Evolutionary conservation across 2,797 vertebrate species (phyloP), one percentile per base, ranked within the genome.

Genomic region (Acanthurus tractus): DNA sequence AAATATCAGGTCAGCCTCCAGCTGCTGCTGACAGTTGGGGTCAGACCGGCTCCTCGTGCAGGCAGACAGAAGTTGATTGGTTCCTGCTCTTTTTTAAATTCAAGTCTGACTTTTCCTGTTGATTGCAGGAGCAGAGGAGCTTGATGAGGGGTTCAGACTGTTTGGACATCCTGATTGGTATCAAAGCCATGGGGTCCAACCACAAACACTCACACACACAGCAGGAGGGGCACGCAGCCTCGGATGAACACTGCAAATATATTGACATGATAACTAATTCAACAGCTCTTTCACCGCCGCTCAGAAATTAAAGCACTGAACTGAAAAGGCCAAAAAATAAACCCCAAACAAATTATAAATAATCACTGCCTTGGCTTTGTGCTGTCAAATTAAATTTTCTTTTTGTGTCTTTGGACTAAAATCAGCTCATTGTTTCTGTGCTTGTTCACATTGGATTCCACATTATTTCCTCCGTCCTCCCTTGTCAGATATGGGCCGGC

Each of bases 161-260:
- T 63, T 71, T 78, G 68, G 84, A 71, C 74, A 36, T 69, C 54
- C 72, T 87, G 84, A 89, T 85, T 85, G 76, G 66, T 74, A 63
- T 75, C 29, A 1, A 63, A 81, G 61, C 63, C 29, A 44, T 1
- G 2, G 78, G 63, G 53, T 74, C 63, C 75, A 55, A 59, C 10
- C 54, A 42, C 42, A 62, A 59, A 82, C 57, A 64, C 53, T 46
- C 63, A 59, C 61, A 46, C 55, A 38, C 45, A 36, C n/a, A 64
- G 70, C 59, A 17, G 53, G 74, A 29, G 10, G 14, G 25, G 9
- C 48, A 62, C 12, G 13, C 18, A 66, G 50, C 11, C 6, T 74
- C 12, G 59, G 48, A 57, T 61, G 61, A 69, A 69, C 45, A 53
- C 4, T 48, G 46, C 23, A 59, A 65, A 70, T 44, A 17, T 18